Percentiles rank a stretch among this genome's conserved stretches.
Evolutionary conservation across 2,888 invertebrate genomes (phyloP).

Genomic region (Coelinius sp.): DNA sequence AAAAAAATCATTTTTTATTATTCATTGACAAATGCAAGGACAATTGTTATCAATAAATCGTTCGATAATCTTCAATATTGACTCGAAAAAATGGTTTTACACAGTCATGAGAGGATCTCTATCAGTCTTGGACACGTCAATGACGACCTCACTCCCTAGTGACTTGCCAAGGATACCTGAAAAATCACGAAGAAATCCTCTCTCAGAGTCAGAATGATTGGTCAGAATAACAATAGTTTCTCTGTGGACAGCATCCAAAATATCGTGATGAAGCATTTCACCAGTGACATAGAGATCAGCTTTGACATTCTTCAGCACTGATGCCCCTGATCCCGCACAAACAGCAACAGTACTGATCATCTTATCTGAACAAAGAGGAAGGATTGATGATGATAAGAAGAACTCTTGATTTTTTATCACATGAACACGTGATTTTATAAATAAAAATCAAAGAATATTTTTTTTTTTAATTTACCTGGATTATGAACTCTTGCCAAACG

Average conservation of each 20-base stretch:
- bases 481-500: conserved; percentile 79
- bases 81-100: conserved; percentile 63
- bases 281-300: conserved; percentile 91
- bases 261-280: conserved; percentile 96
- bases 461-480: conserved; percentile 68
- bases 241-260: conserved; percentile 87
- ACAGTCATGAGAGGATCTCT: conserved; percentile 83
- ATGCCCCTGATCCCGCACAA: conserved; percentile 91
- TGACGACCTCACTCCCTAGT: conserved; percentile 73
- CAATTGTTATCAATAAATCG: not conserved
- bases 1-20: no score
- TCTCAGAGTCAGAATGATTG: conserved; percentile 94
- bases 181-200: conserved; percentile 84
- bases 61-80: not conserved
- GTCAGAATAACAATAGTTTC: conserved; percentile 87
- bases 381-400: conserved; percentile 17
- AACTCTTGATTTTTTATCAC: not conserved
- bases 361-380: conserved; percentile 68
- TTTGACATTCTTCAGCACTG: conserved; percentile 79
- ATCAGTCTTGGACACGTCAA: conserved; percentile 82
- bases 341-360: conserved; percentile 79
- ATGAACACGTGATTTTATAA: not conserved
- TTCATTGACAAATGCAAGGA: not conserved
- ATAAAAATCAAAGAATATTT: no score
- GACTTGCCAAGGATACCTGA: conserved; percentile 68